Percentiles rank a stretch among this genome's conserved stretches.
phyloP scores from a whole-genome alignment of 2,888 invertebrate species.

The Volucella zonaria region DNA sequence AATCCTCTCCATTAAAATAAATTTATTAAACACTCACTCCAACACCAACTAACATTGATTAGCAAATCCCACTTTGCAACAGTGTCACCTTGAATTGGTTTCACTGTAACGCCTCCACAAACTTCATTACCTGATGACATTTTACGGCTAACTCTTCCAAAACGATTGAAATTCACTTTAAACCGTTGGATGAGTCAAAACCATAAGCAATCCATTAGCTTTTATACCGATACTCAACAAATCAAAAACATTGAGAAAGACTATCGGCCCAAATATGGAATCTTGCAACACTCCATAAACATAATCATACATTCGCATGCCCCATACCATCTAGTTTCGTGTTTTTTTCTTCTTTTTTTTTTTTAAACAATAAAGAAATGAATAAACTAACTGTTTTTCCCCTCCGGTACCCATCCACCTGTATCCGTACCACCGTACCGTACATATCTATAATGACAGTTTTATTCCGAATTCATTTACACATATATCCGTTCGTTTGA shows the following conservation, averaged over 20 bases:
- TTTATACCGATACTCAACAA: conserved; percentile 31
- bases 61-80: conserved; percentile 12
- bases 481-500: conserved; percentile 30
- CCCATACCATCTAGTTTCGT: conserved; percentile 42
- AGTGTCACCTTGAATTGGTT: conserved; percentile 45
- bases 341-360: neutral
- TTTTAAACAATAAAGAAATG: neutral
- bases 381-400: conserved; percentile 50
- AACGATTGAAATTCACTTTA: conserved; percentile 35
- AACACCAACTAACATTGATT: neutral
- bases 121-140: conserved; percentile 19
- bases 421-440: neutral
- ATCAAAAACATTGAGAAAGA: conserved; percentile 55
- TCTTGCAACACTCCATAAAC: conserved; percentile 66
- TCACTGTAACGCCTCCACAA: conserved; percentile 53
- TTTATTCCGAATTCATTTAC: conserved; percentile 46
- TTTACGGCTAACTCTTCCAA: conserved; percentile 7
- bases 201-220: neutral
- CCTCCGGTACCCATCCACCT: conserved; percentile 56
- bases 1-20: no score
- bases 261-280: conserved; percentile 72
- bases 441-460: conserved; percentile 52
- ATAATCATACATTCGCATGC: conserved; percentile 40
- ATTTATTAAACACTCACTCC: neutral
- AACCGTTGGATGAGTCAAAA: conserved; percentile 23